Base-by-base conservation (phyloP, 2,797 vertebrate species). In the Echeneis naucrates region DNA sequence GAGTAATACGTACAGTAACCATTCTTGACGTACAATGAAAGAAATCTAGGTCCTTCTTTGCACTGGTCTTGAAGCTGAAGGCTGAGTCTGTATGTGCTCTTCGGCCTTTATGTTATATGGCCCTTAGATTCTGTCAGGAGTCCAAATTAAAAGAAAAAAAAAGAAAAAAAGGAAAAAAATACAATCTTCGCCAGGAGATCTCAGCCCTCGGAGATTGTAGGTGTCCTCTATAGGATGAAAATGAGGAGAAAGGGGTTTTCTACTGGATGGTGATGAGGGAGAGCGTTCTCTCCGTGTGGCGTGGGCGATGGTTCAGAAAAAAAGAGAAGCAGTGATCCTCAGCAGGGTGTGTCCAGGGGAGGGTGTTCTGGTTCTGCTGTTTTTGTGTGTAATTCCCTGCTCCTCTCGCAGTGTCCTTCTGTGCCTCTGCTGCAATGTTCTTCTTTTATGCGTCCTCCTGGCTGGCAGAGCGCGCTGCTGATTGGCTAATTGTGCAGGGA, bases 401-500 rank as follows among this genome's bases (percentile, higher is more conserved):
- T 94, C 92, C 93, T 91, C 92, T 93, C 82, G 87, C 94, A 92
- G 92, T 92, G 94, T 95, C 92, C 94, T 94, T 95, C 93, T 95
- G 93, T 94, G 93, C 93, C 93, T 94, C 93, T 95, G 92, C 94
- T 95, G 95, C 94, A 95, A 95, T 95, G 93, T 94, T 94, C 94
- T 95, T 95, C 95, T 95, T 95, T 95, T 95, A 95, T 95, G 94
- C 90, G 88, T 94, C 93, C 93, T 94, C 92, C 94, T 93, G 93
- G 88, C 92, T 93, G 92, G 86, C 92, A 90, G 88, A 92, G 93
- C 88, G 76, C 73, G 88, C 86, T 81, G 89, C 94, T 94, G 94
- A 95, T 95, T 95, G 95, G 95, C 94, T 95, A 95, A 94, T 95
- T 95, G 94, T 91, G 90, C 93, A 93, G 94, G 94, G 94, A 95